Conservation (phyloP, 1,140 invertebrate species). For the Drosophila yakuba region DNA sequence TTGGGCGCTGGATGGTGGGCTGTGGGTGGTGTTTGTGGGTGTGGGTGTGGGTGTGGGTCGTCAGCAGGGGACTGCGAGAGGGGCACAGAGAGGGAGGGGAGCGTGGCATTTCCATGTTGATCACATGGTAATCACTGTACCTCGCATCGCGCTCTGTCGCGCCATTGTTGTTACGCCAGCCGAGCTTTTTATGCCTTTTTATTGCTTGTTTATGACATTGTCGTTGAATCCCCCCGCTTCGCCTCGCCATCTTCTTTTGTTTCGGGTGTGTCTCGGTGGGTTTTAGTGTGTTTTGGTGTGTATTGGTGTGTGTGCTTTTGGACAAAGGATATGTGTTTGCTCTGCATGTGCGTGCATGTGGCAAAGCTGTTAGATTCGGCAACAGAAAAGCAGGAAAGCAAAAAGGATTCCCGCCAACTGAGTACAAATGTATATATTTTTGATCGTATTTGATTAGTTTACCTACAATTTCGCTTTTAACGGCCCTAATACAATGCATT, state of each 20-base stretch:
- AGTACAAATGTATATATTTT: no score
- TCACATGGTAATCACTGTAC: constrained; percentile 77
- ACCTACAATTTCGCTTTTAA: no score
- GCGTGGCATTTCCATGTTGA: constrained; percentile 58
- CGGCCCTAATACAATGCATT: no score
- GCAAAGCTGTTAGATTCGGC: constrained; percentile 19
- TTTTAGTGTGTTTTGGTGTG: constrained; percentile 16
- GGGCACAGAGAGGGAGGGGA: background rate
- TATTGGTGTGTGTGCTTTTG: constrained; percentile 32
- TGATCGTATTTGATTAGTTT: no score
- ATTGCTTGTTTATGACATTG: constrained; percentile 80
- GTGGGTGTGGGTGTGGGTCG: background rate
- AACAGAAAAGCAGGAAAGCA: background rate
- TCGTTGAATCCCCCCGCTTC: constrained; percentile 9
- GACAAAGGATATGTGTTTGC: constrained; percentile 67
- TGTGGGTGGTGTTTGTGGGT: background rate
- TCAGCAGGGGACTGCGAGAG: background rate
- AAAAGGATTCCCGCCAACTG: background rate
- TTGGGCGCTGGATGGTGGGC: background rate
- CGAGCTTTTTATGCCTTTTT: constrained; percentile 76
- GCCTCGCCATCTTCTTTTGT: constrained; percentile 35
- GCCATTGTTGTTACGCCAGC: constrained; percentile 7
- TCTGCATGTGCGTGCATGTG: constrained; percentile 17
- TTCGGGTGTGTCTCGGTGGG: constrained; percentile 8
- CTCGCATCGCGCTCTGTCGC: constrained; percentile 37